Percentiles rank a stretch among this genome's conserved stretches.
These are phyloP conservation scores for Drosophila birchii DNA, from an alignment of 2,888 invertebrate species.

Conservation along the genomic window DNA sequence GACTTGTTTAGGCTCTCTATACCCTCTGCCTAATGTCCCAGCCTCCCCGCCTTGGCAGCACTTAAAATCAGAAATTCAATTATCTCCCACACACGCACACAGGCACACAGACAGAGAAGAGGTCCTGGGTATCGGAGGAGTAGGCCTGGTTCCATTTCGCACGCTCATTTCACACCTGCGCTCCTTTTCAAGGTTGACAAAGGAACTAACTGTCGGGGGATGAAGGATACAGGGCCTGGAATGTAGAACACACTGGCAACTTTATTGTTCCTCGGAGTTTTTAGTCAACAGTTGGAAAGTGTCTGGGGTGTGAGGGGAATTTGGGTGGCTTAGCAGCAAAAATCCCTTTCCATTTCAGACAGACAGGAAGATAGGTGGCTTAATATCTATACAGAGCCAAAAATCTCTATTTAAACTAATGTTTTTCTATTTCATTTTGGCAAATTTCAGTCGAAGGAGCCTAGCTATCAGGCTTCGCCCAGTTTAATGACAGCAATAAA, in stretches of 20 bases:
- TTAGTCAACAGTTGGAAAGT: constrained; percentile 23
- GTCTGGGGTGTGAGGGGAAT: background rate
- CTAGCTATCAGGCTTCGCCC: background rate
- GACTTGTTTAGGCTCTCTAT: constrained; percentile 45
- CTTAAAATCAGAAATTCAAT: constrained; percentile 80
- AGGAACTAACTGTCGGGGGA: constrained; percentile 8
- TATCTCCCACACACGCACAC: constrained; percentile 54
- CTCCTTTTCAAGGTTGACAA: constrained; percentile 59
- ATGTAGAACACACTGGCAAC: constrained; percentile 24
- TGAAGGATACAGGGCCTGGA: constrained; percentile 25
- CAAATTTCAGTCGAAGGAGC: background rate
- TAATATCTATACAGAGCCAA: constrained; percentile 7
- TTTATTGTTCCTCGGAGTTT: constrained; percentile 56
- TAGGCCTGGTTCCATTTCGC: constrained; percentile 54
- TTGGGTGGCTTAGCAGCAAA: background rate
- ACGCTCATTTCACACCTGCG: constrained; percentile 79
- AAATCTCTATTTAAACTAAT: constrained; percentile 4
- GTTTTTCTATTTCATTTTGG: constrained; percentile 1
- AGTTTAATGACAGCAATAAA: constrained; percentile 4
- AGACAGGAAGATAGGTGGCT: background rate
- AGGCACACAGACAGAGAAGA: background rate
- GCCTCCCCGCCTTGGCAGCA: constrained; percentile 61
- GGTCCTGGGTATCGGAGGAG: background rate
- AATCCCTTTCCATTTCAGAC: constrained; percentile 1
- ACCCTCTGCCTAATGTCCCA: constrained; percentile 15